These are phyloP conservation scores for Campoletis sonorensis DNA, from an alignment of 1,140 invertebrate genomes.

Conservation along the genomic window DNA sequence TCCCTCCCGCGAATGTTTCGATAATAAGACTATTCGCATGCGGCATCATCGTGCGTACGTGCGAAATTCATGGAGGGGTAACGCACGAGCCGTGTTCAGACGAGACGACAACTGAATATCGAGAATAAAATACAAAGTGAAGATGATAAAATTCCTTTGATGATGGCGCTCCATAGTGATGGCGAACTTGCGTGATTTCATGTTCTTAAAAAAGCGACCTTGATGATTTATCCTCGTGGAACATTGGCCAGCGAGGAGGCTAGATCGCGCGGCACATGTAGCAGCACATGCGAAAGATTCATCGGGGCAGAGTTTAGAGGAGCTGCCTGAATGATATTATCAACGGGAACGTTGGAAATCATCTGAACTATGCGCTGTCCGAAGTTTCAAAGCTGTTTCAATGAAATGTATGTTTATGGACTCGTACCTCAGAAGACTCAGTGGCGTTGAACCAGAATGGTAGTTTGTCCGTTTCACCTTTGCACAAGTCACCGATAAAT, in stretches of 20 bases:
- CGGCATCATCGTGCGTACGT: constrained; percentile 30
- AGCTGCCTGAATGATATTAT: constrained; percentile 5
- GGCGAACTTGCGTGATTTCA: background rate
- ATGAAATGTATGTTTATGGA: constrained; percentile 9
- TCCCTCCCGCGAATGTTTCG: constrained; percentile 12
- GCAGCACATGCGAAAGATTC: background rate
- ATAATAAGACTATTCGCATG: constrained; percentile 53
- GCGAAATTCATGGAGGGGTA: constrained; percentile 38
- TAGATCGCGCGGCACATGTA: background rate
- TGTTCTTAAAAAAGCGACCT: background rate
- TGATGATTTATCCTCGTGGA: background rate
- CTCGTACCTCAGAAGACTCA: constrained; percentile 12
- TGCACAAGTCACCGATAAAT: constrained; percentile 27
- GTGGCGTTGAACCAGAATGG: constrained; percentile 33
- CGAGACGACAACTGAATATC: constrained; percentile 24
- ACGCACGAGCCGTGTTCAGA: constrained; percentile 11
- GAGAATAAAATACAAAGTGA: constrained; percentile 39
- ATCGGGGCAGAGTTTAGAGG: background rate
- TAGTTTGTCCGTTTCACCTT: constrained; percentile 33
- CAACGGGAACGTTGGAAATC: constrained; percentile 13
- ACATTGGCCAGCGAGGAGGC: background rate
- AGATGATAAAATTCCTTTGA: constrained; percentile 32
- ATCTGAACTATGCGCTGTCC: constrained; percentile 6
- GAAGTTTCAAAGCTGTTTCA: background rate
- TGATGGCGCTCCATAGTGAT: background rate